Percentiles rank a stretch among this genome's conserved stretches.
phyloP scores from a whole-genome alignment of 2,113 vertebrate genomes.

The human region DNA sequence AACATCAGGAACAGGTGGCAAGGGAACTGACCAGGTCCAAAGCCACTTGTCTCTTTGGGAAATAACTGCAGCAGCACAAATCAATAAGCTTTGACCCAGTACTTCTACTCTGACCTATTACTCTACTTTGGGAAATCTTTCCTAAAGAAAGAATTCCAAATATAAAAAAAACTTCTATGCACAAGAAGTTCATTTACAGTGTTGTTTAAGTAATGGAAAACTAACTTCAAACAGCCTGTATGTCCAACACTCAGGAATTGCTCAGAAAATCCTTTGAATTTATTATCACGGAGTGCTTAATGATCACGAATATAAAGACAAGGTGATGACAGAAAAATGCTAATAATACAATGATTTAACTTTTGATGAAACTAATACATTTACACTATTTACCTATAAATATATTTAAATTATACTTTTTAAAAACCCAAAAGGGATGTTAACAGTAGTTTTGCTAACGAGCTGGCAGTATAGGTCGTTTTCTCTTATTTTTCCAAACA shows the following conservation, averaged over 20 bases:
- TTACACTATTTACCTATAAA: not conserved
- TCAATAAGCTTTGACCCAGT: not conserved
- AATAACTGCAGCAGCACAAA: not conserved
- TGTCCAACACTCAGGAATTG: not conserved
- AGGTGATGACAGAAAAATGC: not conserved
- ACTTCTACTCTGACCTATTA: not conserved
- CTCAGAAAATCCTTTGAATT: not conserved
- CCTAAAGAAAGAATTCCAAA: not conserved
- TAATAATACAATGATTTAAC: not conserved
- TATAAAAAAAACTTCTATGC: not conserved
- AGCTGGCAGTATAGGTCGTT: not conserved
- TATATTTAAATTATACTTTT: not conserved
- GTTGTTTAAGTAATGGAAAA: not conserved
- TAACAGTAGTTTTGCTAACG: not conserved
- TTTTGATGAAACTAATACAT: not conserved
- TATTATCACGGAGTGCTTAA: not conserved
- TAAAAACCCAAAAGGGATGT: not conserved
- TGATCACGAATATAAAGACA: not conserved
- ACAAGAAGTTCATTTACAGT: not conserved
- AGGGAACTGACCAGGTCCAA: not conserved
- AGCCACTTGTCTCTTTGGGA: not conserved
- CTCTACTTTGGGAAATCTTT: not conserved
- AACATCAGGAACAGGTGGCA: not conserved
- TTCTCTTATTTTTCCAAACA: not conserved
- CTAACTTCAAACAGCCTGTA: not conserved